A percentile compares a stretch with the other conserved stretches of the same genome.
Evolutionary conservation across 2,888 invertebrate genomes (phyloP).

Genomic region (Caenorhabditis drosophilae): DNA sequence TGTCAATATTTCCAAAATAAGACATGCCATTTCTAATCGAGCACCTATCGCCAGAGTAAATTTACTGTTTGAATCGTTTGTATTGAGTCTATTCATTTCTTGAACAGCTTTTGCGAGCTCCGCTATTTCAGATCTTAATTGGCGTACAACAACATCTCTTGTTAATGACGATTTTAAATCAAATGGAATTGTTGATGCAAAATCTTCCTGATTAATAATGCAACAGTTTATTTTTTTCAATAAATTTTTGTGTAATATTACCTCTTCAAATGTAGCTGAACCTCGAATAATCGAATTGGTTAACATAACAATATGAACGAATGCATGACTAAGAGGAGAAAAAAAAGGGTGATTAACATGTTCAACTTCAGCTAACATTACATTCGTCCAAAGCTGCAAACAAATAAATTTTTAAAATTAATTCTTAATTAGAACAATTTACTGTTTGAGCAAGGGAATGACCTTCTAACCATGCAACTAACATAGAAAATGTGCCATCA

Average conservation of each 20-base stretch:
- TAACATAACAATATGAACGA: not conserved
- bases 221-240: not conserved
- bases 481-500: slow-evolving; percentile 88
- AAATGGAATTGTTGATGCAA: not conserved
- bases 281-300: not conserved
- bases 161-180: not conserved
- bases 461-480: slow-evolving; percentile 95
- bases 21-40: slow-evolving; percentile 10
- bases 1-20: slow-evolving; percentile 14
- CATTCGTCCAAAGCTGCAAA: slow-evolving; percentile 44
- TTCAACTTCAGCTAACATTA: slow-evolving; percentile 32
- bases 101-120: not conserved
- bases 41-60: not conserved
- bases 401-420: not conserved
- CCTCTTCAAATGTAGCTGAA: slow-evolving; percentile 62
- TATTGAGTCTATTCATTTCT: not conserved
- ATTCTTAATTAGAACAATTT: slow-evolving; percentile 4
- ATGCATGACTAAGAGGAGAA: slow-evolving; percentile 85
- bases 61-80: not conserved
- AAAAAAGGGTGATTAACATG: slow-evolving; percentile 74
- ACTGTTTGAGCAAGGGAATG: slow-evolving; percentile 94
- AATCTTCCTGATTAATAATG: slow-evolving; percentile 3
- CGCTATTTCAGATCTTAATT: not conserved
- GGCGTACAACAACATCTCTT: not conserved
- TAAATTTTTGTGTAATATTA: slow-evolving; percentile 64